These are phyloP conservation scores for Athrips mouffetella DNA, from an alignment of 2,888 invertebrate species.

Conservation along the genomic window DNA sequence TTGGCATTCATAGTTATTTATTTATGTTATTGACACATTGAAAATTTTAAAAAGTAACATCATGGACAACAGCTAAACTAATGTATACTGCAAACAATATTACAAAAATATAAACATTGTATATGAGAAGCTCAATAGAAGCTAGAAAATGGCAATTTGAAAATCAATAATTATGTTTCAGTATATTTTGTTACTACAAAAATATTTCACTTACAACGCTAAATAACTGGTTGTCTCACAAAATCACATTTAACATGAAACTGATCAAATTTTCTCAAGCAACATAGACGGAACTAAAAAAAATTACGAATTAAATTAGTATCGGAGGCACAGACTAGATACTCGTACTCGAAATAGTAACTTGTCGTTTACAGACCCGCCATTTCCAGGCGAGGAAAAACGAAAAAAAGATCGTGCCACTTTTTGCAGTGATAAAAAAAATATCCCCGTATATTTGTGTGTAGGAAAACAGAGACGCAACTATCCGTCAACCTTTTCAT, in stretches of 20 bases:
- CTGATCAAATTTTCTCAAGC: not conserved
- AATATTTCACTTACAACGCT: constrained; percentile 47
- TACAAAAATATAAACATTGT: not conserved
- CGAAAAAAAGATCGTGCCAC: too few relatives aligned
- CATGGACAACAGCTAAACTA: not conserved
- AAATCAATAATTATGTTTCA: constrained; percentile 44
- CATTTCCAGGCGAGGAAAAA: too few relatives aligned
- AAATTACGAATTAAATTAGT: constrained; percentile 1
- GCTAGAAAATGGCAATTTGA: constrained; percentile 61
- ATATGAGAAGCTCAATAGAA: constrained; percentile 28
- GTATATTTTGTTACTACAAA: constrained; percentile 39
- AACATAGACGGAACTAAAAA: constrained; percentile 1
- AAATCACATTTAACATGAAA: not conserved
- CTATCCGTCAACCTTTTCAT: too few relatives aligned
- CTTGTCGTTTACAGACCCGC: too few relatives aligned
- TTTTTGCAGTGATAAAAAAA: too few relatives aligned
- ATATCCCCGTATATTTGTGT: too few relatives aligned
- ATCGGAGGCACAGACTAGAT: too few relatives aligned
- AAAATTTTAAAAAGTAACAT: not conserved
- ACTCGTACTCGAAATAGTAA: too few relatives aligned
- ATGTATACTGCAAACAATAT: constrained; percentile 8
- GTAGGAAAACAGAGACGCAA: too few relatives aligned
- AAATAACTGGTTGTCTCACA: constrained; percentile 40
- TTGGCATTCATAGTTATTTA: too few relatives aligned
- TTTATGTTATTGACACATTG: too few relatives aligned